Evolutionary conservation across 2,797 vertebrate genomes (phyloP).

Genomic region (Neosalanx taihuensis): DNA sequence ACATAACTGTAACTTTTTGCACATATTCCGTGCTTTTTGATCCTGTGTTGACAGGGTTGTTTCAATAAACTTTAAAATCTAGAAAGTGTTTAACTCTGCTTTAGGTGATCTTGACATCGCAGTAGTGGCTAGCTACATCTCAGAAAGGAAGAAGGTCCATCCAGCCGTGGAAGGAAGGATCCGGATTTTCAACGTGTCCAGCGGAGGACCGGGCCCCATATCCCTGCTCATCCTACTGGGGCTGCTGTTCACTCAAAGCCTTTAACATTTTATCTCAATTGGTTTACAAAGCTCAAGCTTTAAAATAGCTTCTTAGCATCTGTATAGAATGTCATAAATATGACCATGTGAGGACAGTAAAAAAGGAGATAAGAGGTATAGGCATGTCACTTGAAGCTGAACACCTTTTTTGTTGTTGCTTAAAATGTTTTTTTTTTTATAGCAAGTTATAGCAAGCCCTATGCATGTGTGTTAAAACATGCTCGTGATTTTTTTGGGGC

Average conservation of each 20-base stretch:
- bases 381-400: not conserved
- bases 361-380: not conserved
- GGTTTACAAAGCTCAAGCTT: no score
- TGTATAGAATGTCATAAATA: no score
- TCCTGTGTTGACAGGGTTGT: no score
- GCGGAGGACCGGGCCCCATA: constrained; percentile 26
- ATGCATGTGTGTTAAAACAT: no score
- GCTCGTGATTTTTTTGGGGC: no score
- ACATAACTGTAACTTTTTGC: not conserved
- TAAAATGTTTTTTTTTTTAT: no score
- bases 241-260: constrained; percentile 44
- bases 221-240: constrained; percentile 35
- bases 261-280: constrained; percentile 5
- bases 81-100: constrained; percentile 24
- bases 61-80: not conserved
- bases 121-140: constrained; percentile 79
- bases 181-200: constrained; percentile 64
- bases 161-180: constrained; percentile 86
- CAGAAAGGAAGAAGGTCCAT: constrained; percentile 74
- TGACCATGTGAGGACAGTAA: no score
- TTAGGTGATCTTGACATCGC: constrained; percentile 83
- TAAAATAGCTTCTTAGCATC: no score
- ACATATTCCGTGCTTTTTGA: not conserved
- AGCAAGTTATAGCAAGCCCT: no score
- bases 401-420: no score